phyloP scores from a whole-genome alignment of 2,888 invertebrate species.

The Nomada goodeniana region DNA sequence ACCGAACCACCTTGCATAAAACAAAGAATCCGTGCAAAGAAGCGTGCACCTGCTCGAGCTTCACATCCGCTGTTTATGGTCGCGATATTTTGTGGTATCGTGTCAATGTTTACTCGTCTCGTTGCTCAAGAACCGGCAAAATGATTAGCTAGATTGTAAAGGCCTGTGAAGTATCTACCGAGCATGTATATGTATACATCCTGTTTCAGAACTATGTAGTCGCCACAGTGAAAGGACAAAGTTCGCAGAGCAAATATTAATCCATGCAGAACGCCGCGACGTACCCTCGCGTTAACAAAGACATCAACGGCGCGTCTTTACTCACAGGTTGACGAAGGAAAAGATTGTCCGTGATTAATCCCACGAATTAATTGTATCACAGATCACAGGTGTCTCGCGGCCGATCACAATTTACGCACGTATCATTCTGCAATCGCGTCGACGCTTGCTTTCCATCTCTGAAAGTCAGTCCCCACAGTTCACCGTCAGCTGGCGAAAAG shows the following conservation, averaged over 20 bases:
- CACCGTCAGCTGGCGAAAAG: constrained; percentile 53
- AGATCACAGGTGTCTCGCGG: constrained; percentile 14
- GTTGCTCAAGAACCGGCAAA: constrained; percentile 15
- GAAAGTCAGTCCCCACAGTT: constrained; percentile 30
- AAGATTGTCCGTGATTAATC: background rate
- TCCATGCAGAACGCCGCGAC: background rate
- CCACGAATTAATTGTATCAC: background rate
- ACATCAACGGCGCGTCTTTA: constrained; percentile 22
- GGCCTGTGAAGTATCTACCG: too few species aligned
- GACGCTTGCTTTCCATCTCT: constrained; percentile 4
- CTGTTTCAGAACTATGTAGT: too few species aligned
- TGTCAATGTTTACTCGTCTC: constrained; percentile 38
- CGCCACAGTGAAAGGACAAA: background rate
- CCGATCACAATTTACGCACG: background rate
- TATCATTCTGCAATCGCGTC: constrained; percentile 1
- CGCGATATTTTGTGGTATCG: constrained; percentile 29
- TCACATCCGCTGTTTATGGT: constrained; percentile 45
- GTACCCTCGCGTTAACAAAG: background rate
- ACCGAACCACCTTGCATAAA: constrained; percentile 27
- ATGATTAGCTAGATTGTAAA: background rate
- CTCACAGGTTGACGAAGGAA: background rate
- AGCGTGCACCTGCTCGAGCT: constrained; percentile 51
- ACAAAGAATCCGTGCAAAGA: constrained; percentile 40
- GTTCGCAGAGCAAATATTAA: background rate
- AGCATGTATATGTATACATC: too few species aligned